A percentile compares a stretch with the other conserved stretches of the same genome.
phyloP scores from a whole-genome alignment of 2,797 vertebrate genomes.

The Oreochromis mossambicus region DNA sequence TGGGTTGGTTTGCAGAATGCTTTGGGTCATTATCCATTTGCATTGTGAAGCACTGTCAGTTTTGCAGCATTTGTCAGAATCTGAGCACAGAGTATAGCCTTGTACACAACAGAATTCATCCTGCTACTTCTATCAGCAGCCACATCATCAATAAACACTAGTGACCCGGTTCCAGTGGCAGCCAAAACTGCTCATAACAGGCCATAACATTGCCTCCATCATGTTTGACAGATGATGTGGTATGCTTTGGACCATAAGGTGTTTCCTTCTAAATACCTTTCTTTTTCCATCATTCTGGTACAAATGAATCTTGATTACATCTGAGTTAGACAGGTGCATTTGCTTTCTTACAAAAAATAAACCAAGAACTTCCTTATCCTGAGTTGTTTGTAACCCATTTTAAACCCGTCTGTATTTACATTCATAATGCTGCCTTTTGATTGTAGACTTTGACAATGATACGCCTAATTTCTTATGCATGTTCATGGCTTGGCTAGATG shows the following conservation, averaged over 20 bases:
- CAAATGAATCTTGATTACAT: too few species aligned
- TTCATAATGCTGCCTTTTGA: not conserved
- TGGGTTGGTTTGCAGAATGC: not conserved
- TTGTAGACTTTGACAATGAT: not conserved
- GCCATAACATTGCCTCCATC: not conserved
- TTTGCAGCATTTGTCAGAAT: not conserved
- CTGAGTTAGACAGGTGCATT: not conserved
- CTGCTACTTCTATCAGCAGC: not conserved
- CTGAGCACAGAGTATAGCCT: not conserved
- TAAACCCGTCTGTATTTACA: not conserved
- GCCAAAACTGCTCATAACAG: not conserved
- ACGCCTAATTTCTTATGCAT: not conserved
- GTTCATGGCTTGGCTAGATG: not conserved
- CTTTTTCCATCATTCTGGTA: not conserved
- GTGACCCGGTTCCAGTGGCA: not conserved
- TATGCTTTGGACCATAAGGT: not conserved
- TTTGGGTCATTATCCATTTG: not conserved
- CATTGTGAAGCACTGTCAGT: not conserved
- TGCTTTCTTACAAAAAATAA: not conserved
- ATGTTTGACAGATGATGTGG: not conserved
- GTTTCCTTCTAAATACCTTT: not conserved
- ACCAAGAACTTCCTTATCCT: not conserved
- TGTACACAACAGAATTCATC: not conserved
- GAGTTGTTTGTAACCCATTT: not conserved
- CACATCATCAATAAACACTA: not conserved